Evolutionary conservation across 1,140 invertebrate species (phyloP).

Genomic region (Micrasema longulum): DNA sequence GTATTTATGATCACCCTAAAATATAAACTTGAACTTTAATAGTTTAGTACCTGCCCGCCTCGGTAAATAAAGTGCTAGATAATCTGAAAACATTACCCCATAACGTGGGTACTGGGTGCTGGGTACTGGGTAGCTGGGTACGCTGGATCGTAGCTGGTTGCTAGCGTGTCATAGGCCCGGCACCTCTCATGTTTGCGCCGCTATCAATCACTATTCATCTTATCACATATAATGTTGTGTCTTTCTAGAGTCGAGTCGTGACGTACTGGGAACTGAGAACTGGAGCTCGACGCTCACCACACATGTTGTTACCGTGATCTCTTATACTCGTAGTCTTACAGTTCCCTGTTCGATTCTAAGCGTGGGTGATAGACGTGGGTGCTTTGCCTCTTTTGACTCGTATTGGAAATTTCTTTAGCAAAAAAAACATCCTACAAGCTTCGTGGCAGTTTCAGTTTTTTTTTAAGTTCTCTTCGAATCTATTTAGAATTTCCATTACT

Average conservation of each 20-base stretch:
- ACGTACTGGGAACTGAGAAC: conserved; percentile 7
- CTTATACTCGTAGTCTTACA: not conserved
- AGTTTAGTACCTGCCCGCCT: conserved; percentile 5
- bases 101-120: not conserved
- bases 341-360: conserved; percentile 26
- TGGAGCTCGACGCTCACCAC: conserved; percentile 1
- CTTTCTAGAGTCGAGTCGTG: conserved; percentile 31
- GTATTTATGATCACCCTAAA: not conserved
- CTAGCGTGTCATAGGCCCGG: conserved; percentile 1
- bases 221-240: conserved; percentile 17
- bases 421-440: not conserved
- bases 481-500: not conserved
- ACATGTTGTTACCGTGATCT: conserved; percentile 18
- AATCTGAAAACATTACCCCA: conserved; percentile 22
- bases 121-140: not conserved
- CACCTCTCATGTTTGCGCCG: conserved; percentile 18
- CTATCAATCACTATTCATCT: conserved; percentile 38
- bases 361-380: conserved; percentile 1
- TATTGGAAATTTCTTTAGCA: conserved; percentile 22
- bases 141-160: not conserved
- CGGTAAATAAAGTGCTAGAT: conserved; percentile 2
- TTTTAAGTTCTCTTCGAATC: not conserved
- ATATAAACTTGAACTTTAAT: not conserved
- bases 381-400: not conserved
- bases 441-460: not conserved